phyloP scores from a whole-genome alignment of 2,888 invertebrate genomes.

The Resseliella maxima region DNA sequence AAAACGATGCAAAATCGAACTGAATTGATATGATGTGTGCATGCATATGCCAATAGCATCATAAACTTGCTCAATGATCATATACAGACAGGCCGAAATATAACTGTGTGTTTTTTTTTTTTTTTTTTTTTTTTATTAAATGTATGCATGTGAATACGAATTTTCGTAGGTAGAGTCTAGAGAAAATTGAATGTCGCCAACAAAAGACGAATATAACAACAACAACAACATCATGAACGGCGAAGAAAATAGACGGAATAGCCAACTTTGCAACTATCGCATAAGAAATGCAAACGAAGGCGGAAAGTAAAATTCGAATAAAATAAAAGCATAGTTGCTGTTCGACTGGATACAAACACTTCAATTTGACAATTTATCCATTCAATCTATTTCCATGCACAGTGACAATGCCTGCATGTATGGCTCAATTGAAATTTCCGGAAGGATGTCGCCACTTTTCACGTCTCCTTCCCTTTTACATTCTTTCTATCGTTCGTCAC shows the following conservation, averaged over 20 bases:
- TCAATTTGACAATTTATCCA: conserved; percentile 53
- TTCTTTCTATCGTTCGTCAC: conserved; percentile 28
- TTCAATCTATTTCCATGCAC: conserved; percentile 43
- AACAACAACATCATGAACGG: background rate
- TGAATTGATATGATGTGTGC: conserved; percentile 9
- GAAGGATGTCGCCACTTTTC: conserved; percentile 54
- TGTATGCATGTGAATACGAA: background rate
- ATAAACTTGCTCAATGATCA: conserved; percentile 13
- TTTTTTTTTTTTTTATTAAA: background rate
- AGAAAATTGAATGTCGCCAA: background rate
- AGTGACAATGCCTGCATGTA: conserved; percentile 43
- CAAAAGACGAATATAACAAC: background rate
- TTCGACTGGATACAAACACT: conserved; percentile 33
- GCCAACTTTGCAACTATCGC: background rate
- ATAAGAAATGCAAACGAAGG: conserved; percentile 7
- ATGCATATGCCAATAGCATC: conserved; percentile 51
- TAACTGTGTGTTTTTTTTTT: too few species aligned
- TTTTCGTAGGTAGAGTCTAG: background rate
- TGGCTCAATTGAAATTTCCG: conserved; percentile 53
- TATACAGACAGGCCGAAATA: conserved; percentile 1
- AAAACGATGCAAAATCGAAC: background rate
- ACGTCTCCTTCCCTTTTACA: conserved; percentile 32
- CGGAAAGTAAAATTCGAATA: conserved; percentile 17
- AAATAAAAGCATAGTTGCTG: conserved; percentile 46
- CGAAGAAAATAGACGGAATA: background rate